Evolutionary conservation across 2,113 vertebrate species (phyloP), one percentile per base, ranked within the genome.

Genomic region (Silurus meridionalis): DNA sequence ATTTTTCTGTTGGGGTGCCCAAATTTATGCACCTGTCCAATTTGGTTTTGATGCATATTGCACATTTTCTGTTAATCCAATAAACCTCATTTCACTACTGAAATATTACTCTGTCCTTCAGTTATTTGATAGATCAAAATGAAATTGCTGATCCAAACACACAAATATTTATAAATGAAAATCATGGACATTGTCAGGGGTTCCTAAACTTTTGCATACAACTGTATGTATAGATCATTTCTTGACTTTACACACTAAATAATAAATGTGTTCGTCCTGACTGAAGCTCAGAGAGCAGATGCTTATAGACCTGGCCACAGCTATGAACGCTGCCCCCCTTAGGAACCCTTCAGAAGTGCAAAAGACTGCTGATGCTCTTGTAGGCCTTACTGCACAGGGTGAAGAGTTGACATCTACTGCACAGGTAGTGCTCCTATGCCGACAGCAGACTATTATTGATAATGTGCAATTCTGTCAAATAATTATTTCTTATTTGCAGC

Each of bases 271-370:
- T 48, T 52, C 89, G 90, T 83, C 74, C 72, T 92, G 28, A 64
- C 64, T 91, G 86, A 91, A 98, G 97, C 93, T 99, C 81, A 94
- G 97, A 92, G 94, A 96, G 89, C 85, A 88, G 46, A 96, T 98
- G 96, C 89, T 99, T 90, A 92, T 88, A 82, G 95, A 93, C 71
- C 95, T 99, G 90, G 95, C 93, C 46, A 75, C 60, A 72, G 93
- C 96, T 74, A 92, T 93, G 0, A 81, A 86, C 55, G 85, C 91
- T 2, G 89, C 84, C 53, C 92, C 94, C 3, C 80, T 92, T 64
- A 95, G 94, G 83, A 95, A 95, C 46, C 88, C 95, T 81, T 93
- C 95, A 71, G 94, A 90, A 83, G 95, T 96, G 60, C 93, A 95
- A 90, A 90, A 93, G 87, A 95, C 95, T 74, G 97, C 97, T 77